These are phyloP conservation scores for Myrmecobius fasciatus DNA, from an alignment of 2,113 vertebrate species.

Conservation along the genomic window DNA sequence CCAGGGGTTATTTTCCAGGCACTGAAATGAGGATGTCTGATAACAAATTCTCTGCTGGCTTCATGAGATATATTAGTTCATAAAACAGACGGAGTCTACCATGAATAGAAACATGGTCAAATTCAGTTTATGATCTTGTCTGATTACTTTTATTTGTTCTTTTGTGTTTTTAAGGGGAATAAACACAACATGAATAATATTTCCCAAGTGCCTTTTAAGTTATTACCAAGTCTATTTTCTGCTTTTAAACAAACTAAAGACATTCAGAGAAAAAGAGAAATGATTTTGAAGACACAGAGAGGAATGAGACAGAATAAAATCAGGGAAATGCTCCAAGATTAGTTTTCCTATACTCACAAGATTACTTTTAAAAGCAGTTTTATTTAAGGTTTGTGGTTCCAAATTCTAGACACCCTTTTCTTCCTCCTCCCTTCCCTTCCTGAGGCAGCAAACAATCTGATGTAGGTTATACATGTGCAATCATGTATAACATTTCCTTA, in stretches of 20 bases:
- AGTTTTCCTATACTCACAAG: neutral
- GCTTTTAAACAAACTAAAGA: neutral
- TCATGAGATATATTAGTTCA: neutral
- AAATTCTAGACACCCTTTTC: no score
- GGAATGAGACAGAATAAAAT: neutral
- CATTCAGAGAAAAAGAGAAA: neutral
- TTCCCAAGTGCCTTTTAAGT: constrained; percentile 16
- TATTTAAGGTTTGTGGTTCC: no score
- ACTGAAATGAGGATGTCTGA: constrained; percentile 25
- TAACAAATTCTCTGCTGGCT: neutral
- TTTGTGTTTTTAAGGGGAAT: constrained; percentile 11
- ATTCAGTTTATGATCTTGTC: neutral
- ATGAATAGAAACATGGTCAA: constrained; percentile 17
- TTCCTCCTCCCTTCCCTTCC: no score
- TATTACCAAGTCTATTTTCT: neutral
- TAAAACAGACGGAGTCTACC: neutral
- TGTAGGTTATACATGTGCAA: no score
- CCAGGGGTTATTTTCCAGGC: constrained; percentile 14
- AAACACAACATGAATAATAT: neutral
- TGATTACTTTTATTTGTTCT: constrained; percentile 1
- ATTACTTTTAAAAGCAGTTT: neutral
- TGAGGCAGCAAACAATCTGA: no score
- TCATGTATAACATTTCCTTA: no score
- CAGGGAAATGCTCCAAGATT: constrained; percentile 36
- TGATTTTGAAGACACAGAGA: constrained; percentile 39